These are phyloP conservation scores for Lasius platythorax DNA, from an alignment of 2,888 invertebrate species.

Conservation along the genomic window DNA sequence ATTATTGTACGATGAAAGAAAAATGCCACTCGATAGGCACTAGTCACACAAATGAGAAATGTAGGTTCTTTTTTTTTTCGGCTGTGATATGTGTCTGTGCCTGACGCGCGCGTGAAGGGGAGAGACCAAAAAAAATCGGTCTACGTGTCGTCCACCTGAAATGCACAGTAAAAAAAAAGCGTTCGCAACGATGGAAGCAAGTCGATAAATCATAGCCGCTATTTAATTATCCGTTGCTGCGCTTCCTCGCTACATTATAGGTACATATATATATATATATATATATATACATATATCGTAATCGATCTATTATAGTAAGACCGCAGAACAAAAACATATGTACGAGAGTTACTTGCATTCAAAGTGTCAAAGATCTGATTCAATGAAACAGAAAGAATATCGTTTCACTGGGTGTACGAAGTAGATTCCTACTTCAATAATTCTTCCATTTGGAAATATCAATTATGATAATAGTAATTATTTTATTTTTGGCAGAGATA, in stretches of 20 bases:
- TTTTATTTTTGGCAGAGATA: not conserved
- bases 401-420: not conserved
- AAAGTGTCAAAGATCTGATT: not conserved
- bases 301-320: slow-evolving; percentile 3
- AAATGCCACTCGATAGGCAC: not conserved
- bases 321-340: not conserved
- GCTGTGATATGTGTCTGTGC: not conserved
- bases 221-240: slow-evolving; percentile 52
- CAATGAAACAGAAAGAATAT: not conserved
- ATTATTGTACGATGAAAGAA: slow-evolving; percentile 1
- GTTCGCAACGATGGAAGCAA: slow-evolving; percentile 53
- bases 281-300: slow-evolving; percentile 11
- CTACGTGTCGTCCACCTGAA: slow-evolving; percentile 48
- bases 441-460: not conserved
- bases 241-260: slow-evolving; percentile 50
- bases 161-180: slow-evolving; percentile 39
- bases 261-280: not conserved
- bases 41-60: slow-evolving; percentile 2
- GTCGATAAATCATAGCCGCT: slow-evolving; percentile 52
- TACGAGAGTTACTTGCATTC: not conserved
- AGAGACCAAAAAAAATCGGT: slow-evolving; percentile 12
- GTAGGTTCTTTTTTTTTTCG: not conserved
- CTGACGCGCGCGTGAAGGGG: not conserved
- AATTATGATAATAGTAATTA: not conserved
- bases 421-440: not conserved